Base-by-base conservation (phyloP, 2,113 vertebrate genomes). In the Ursus arctos region DNA sequence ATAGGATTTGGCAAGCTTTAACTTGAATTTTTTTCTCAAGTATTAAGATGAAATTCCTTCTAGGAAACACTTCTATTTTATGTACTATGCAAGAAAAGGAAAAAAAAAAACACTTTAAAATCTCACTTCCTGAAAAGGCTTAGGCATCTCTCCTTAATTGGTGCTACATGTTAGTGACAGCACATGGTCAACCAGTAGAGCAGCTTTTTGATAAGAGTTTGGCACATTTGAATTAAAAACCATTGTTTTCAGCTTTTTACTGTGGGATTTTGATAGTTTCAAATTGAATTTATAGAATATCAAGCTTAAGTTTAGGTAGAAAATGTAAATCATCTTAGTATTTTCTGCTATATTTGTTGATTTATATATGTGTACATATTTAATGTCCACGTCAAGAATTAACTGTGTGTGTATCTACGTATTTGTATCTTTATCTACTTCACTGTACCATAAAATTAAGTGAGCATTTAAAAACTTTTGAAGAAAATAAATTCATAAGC, bases 361-460 rank as follows among this genome's bases (percentile, higher is more conserved):
- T 59, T 65, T 15, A 10, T 53, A 57, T 49, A 26, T 2, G 36
- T 28, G 33, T 36, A 77, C 13, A 6, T 55, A 1, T 74, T 82
- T 79, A 59, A 87, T 49, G 21, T 47, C 15, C 7, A 91, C 0
- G 59, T 86, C 36, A 51, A 36, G 12, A 76, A 65, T 33, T 67
- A 93, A 40, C 12, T 89, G n/a, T 79, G 10, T 1, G 15, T 77
- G 61, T n/a, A 33, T 63, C 8, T 36, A 69, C 33, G 31, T 33
- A 67, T 67, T 67, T 0, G 13, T 79, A 77, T 36, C 8, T 71
- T 61, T 55, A 59, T 43, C 8, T 28, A 67, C 33, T 51, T 80
- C 24, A 72, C 7, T 65, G 13, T 36, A 72, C 3, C 14, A 88
- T 92, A 77, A 96, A 76, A 87, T 94, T 74, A 91, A 94, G 74